Base-by-base conservation (phyloP, 2,113 vertebrate genomes). In the Ancistrus triradiatus region DNA sequence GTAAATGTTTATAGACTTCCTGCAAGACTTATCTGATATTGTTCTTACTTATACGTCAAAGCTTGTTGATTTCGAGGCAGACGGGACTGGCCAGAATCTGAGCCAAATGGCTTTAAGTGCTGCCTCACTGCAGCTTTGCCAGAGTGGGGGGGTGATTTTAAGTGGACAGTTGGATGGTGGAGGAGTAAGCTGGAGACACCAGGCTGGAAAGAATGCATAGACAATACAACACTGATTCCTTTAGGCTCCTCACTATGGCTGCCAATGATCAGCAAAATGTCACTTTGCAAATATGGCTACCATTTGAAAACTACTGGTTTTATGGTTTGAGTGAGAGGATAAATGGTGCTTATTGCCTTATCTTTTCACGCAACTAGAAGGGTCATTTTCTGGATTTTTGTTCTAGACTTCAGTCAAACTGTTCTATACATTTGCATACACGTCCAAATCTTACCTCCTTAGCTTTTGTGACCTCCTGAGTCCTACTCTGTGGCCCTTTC, bases 1-100 rank as follows among this genome's bases (percentile, higher is more conserved):
- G 79, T 81, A 81, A 81, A 81, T 81, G 77, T 81, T 81, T 81
- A 81, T 78, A 81, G 70, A 56, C 73, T 75, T 77, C 73, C 74
- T 68, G 77, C 72, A 42, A 74, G 73, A 74, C 79, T 81, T 78
- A 78, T 81, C 79, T 78, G 77, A 81, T 81, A 81, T 78, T 77
- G 74, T 74, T 77, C 73, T 77, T 78, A 80, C 77, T 80, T 80
- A 80, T 80, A 77, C 11, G 66, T 65, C 59, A 38, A 43, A 61
- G 38, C 48, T 48, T n/a, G 63, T 69, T 58, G 60, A 72, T 49
- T 63, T 71, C 62, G 44, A 66, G 59, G 61, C 59, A 21, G 51
- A 70, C 51, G 51, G 59, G 59, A 63, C 59, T 6, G 43, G 21
- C 53, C 59, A 53, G 48, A 73, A 59, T 60, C 60, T 28, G 62